Conservation (phyloP, 2,888 invertebrate genomes). For the Hemicrepidius hirtus region DNA sequence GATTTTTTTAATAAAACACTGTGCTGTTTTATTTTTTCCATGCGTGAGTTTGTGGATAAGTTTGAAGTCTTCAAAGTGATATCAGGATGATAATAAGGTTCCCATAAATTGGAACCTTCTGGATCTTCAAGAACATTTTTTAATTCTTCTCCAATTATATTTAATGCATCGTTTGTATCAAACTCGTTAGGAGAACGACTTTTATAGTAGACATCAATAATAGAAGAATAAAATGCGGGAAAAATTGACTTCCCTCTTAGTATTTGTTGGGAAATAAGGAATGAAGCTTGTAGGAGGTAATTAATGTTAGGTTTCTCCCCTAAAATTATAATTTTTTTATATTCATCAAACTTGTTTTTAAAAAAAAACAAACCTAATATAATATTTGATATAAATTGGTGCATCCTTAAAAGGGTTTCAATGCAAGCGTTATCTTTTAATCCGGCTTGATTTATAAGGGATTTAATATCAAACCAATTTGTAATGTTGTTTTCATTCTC, state of each 20-base stretch:
- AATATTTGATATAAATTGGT: slow-evolving; percentile 69
- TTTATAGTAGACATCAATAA: slow-evolving; percentile 79
- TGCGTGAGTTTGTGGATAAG: slow-evolving; percentile 73
- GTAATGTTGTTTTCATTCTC: slow-evolving; percentile 62
- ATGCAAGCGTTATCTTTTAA: slow-evolving; percentile 59
- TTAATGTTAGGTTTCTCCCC: slow-evolving; percentile 79
- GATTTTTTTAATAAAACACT: slow-evolving; percentile 68
- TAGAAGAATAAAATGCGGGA: slow-evolving; percentile 76
- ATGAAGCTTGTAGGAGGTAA: slow-evolving; percentile 80
- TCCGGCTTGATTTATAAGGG: slow-evolving; percentile 74
- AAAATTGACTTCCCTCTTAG: slow-evolving; percentile 76
- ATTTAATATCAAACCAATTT: slow-evolving; percentile 72
- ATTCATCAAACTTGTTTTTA: too few relatives aligned
- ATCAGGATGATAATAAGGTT: slow-evolving; percentile 62
- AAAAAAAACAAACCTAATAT: slow-evolving; percentile 70
- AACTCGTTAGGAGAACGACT: slow-evolving; percentile 65
- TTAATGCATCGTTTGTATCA: slow-evolving; percentile 70
- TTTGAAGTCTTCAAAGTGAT: slow-evolving; percentile 70
- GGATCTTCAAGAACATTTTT: neutral
- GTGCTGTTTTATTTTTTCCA: slow-evolving; percentile 76
- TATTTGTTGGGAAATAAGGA: slow-evolving; percentile 79
- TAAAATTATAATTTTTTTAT: slow-evolving; percentile 63
- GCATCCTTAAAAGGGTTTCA: slow-evolving; percentile 71
- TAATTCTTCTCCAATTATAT: slow-evolving; percentile 73
- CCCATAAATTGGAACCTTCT: neutral